Base-by-base conservation (phyloP, 1,140 invertebrate species). In the Cecropterus lyciades region DNA sequence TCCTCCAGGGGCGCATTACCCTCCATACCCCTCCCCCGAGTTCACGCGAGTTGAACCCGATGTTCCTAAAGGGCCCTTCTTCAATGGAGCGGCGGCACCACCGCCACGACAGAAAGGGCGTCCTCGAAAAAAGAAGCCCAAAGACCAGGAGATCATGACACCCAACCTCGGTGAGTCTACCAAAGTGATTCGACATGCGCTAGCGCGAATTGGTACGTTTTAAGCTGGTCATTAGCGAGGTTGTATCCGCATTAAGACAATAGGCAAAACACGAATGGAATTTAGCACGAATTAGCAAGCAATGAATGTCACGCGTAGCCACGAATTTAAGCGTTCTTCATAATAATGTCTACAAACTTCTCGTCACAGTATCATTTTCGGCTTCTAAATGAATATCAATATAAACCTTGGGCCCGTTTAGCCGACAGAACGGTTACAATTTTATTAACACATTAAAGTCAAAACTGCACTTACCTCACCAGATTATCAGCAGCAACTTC, bases 81-180 rank as follows among this genome's bases (percentile, higher is more conserved):
- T 94, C 72, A 93, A 94, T 43, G 81, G 92, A 70, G 85, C 91
- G 48, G 73, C 91, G 0, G 86, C 91, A n/a, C 90, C 92, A n/a
- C 93, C 96, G 33, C 96, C 96, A 0, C 93, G 96, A 74, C 97
- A 98, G 87, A 99, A 99, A 93, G 98, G 98, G 0, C 93, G 98
- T 67, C 97, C 98, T 0, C 94, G 97, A 84, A 99, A 98, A 91
- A 94, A 97, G 93, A 98, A 98, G 90, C 96, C 96, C 45, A 97
- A 97, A 93, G 96, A 97, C 81, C 93, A 97, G 57, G 96, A 97
- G 79, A 93, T 95, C 37, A 96, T 97, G 95, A 96, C 96, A 15
- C 95, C 96, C 20, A 97, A 95, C 91, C 94, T 97, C 86, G 96
- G 96, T 96, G 89, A 95, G 95, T 93, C 68, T 8, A 66, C 37